phyloP scores from a whole-genome alignment of 2,113 vertebrate species.

The Vulpes ferrilata region DNA sequence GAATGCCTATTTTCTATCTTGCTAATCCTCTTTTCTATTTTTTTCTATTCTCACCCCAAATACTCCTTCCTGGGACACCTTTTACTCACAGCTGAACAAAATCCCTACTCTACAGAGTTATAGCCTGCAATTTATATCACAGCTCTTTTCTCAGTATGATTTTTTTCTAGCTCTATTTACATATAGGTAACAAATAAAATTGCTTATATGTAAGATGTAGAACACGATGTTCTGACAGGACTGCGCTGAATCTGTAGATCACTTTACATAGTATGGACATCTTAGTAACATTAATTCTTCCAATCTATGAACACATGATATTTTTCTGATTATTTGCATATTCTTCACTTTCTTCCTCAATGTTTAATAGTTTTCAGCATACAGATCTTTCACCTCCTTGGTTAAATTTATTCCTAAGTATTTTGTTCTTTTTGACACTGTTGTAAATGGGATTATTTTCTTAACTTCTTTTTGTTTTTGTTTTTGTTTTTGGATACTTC shows the following conservation, averaged over 20 bases:
- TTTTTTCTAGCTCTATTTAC: not conserved
- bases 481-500: not conserved
- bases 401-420: not conserved
- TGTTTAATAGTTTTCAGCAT: not conserved
- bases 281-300: not conserved
- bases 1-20: not conserved
- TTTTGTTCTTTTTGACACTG: not conserved
- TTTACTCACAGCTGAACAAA: not conserved
- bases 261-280: not conserved
- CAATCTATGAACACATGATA: not conserved
- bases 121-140: not conserved
- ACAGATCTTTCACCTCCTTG: not conserved
- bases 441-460: not conserved
- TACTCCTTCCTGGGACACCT: not conserved
- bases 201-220: not conserved
- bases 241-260: not conserved
- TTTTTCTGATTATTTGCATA: not conserved
- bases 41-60: not conserved
- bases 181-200: not conserved
- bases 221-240: not conserved
- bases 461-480: not conserved
- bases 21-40: not conserved
- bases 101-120: not conserved
- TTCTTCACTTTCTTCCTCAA: not conserved
- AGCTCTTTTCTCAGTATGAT: not conserved